Conservation (phyloP, 1,140 invertebrate genomes). For the Cherax destructor region DNA sequence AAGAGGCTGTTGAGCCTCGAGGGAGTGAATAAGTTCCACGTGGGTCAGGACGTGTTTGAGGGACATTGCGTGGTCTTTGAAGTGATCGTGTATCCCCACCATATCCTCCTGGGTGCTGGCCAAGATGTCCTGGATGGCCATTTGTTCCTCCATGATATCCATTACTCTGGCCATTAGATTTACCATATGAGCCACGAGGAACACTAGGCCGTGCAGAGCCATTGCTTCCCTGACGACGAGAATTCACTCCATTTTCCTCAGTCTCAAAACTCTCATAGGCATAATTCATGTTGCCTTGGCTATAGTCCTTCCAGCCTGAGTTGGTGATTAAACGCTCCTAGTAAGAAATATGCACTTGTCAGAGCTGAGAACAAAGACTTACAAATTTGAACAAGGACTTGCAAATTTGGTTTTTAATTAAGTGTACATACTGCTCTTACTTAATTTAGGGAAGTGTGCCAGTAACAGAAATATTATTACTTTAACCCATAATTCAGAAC, state of each 20-base stretch:
- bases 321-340: slow-evolving; percentile 88
- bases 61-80: slow-evolving; percentile 78
- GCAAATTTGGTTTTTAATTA: background rate
- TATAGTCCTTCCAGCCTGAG: slow-evolving; percentile 90
- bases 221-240: slow-evolving; percentile 73
- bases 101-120: slow-evolving; percentile 32
- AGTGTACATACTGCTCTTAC: background rate
- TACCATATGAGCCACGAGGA: slow-evolving; percentile 69
- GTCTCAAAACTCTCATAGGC: slow-evolving; percentile 89
- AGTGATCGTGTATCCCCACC: slow-evolving; percentile 76
- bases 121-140: slow-evolving; percentile 54
- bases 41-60: slow-evolving; percentile 56
- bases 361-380: background rate
- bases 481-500: too few relatives aligned
- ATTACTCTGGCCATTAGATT: slow-evolving; percentile 50
- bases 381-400: background rate
- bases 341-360: background rate
- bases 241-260: slow-evolving; percentile 80
- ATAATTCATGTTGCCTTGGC: slow-evolving; percentile 86
- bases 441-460: background rate
- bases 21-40: slow-evolving; percentile 62
- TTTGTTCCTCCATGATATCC: slow-evolving; percentile 46
- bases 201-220: slow-evolving; percentile 74
- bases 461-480: too few relatives aligned
- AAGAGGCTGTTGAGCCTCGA: slow-evolving; percentile 55